Conservation (phyloP, 1,140 invertebrate genomes). For the roundworm (Caenorhabditis elegans) region WBcel235 BX284606.5:11775501-11776000, state of each 20-base stretch:
- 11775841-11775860: constrained; percentile 79
- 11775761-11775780: constrained; percentile 87
- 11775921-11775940: constrained; percentile 81
- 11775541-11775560: constrained; percentile 87
- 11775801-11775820: constrained; percentile 69
- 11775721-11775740: not conserved
- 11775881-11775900: constrained; percentile 96
- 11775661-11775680: constrained; percentile 58
- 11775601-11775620: constrained; percentile 56
- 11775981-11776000: constrained; percentile 74
- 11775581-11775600: constrained; percentile 90
- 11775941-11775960: constrained; percentile 98
- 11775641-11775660: constrained; percentile 50
- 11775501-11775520: constrained; percentile 97
- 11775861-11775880: constrained; percentile 96
- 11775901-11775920: constrained; percentile 97
- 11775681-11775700: constrained; percentile 55
- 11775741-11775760: constrained; percentile 69
- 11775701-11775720: constrained; percentile 48
- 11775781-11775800: constrained; percentile 93
- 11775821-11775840: not conserved
- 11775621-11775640: not conserved
- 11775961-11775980: constrained; percentile 82
- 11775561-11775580: constrained; percentile 94
- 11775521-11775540: constrained; percentile 93